Percentiles rank a stretch among this genome's conserved stretches.
These are phyloP conservation scores for Gallinago jamesoni DNA, from an alignment of 2,113 vertebrate species.

Conservation along the genomic window DNA sequence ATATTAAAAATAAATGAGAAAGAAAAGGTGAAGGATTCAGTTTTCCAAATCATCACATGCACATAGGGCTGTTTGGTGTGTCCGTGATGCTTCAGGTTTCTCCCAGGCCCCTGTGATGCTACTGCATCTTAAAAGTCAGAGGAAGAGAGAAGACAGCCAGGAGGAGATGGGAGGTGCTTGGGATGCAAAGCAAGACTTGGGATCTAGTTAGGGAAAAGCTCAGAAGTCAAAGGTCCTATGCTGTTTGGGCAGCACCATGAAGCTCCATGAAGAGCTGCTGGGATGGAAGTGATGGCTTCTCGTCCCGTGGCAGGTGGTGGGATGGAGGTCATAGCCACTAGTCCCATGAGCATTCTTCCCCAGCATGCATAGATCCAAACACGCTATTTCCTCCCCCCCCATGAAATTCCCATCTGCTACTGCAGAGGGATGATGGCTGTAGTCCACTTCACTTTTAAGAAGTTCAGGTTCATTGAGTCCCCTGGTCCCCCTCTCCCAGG, in stretches of 20 bases:
- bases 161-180: neutral
- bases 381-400: fast-evolving
- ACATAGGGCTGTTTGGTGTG: neutral
- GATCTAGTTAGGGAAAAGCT: neutral
- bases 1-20: neutral
- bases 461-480: neutral
- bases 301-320: neutral
- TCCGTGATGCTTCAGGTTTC: neutral
- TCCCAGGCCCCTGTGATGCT: fast-evolving
- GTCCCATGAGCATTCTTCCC: neutral
- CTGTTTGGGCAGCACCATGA: neutral
- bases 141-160: neutral
- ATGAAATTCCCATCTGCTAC: neutral
- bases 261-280: neutral
- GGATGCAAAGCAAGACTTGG: neutral
- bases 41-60: neutral
- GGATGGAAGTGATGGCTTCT: neutral
- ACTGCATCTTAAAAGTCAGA: neutral
- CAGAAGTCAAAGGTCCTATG: fast-evolving
- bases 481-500: neutral
- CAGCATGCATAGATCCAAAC: fast-evolving
- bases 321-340: neutral
- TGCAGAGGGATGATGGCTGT: neutral
- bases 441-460: neutral
- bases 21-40: neutral